Conservation (phyloP, 2,113 vertebrate species). For the Pavo muticus region DNA sequence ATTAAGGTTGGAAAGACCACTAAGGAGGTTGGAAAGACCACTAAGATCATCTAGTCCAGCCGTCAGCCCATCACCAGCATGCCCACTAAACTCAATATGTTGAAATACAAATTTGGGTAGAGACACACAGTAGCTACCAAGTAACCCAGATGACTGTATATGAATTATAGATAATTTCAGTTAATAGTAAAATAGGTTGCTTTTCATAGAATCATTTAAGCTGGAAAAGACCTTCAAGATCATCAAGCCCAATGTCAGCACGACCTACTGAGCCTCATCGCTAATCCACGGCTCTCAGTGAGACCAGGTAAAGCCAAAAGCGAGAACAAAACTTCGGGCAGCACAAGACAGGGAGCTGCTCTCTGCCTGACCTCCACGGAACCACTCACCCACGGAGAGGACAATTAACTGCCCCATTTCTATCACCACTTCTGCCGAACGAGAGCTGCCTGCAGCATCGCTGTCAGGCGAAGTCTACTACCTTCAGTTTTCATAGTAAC, state of each 20-base stretch:
- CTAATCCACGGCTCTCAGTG: neutral
- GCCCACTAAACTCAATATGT: too few relatives aligned
- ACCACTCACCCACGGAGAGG: rapidly evolving
- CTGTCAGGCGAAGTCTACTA: rapidly evolving
- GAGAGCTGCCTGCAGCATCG: rapidly evolving
- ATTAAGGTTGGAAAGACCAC: too few relatives aligned
- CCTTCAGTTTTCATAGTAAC: neutral
- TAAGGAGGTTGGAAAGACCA: too few relatives aligned
- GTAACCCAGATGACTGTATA: neutral
- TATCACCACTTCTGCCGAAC: rapidly evolving
- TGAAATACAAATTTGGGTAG: neutral
- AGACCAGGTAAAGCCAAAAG: neutral
- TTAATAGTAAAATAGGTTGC: neutral
- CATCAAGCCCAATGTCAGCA: neutral
- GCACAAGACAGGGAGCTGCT: neutral
- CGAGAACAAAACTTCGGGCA: neutral
- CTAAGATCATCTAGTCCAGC: too few relatives aligned
- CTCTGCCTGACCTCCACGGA: neutral
- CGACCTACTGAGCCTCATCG: neutral
- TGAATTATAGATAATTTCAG: neutral
- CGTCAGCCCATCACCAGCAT: too few relatives aligned
- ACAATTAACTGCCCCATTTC: rapidly evolving
- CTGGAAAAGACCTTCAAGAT: neutral
- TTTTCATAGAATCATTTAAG: neutral
- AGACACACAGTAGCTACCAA: neutral